Conservation (phyloP, 1,140 invertebrate genomes). For the Halotydeus destructor region DNA sequence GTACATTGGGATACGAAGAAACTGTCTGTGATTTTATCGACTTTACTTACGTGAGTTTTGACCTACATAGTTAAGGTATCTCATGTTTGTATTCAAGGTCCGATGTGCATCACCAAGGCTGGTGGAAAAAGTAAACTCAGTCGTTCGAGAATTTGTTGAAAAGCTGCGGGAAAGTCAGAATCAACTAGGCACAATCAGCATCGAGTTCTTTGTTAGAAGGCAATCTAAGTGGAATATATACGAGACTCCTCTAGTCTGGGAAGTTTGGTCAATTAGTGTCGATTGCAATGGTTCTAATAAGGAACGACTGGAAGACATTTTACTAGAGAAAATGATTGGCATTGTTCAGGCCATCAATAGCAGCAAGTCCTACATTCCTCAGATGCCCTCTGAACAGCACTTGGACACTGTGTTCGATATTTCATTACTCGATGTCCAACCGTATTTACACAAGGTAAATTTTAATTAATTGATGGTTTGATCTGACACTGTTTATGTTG, state of each 20-base stretch:
- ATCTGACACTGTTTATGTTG: background rate
- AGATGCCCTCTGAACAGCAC: constrained; percentile 76
- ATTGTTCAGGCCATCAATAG: constrained; percentile 86
- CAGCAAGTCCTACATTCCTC: constrained; percentile 70
- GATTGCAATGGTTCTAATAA: constrained; percentile 33
- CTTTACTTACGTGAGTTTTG: constrained; percentile 60
- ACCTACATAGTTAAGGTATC: background rate
- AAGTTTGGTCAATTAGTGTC: constrained; percentile 82
- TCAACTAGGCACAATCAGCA: constrained; percentile 47
- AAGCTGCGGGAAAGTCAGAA: constrained; percentile 28
- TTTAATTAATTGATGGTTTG: background rate
- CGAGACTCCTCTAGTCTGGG: constrained; percentile 64
- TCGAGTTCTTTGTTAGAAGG: constrained; percentile 87
- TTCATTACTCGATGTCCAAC: constrained; percentile 70
- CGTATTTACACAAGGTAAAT: constrained; percentile 65
- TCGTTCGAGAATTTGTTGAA: constrained; percentile 36
- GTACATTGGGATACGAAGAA: constrained; percentile 80
- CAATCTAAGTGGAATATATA: constrained; percentile 48
- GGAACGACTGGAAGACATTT: constrained; percentile 49
- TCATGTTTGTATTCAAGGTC: constrained; percentile 27
- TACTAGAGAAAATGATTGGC: constrained; percentile 77
- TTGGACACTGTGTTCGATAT: constrained; percentile 86
- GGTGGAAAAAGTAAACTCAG: constrained; percentile 46
- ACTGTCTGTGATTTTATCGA: constrained; percentile 93
- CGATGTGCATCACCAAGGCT: constrained; percentile 64